phyloP scores from a whole-genome alignment of 2,888 invertebrate genomes.

The Drosophila nr. medialis region DNA sequence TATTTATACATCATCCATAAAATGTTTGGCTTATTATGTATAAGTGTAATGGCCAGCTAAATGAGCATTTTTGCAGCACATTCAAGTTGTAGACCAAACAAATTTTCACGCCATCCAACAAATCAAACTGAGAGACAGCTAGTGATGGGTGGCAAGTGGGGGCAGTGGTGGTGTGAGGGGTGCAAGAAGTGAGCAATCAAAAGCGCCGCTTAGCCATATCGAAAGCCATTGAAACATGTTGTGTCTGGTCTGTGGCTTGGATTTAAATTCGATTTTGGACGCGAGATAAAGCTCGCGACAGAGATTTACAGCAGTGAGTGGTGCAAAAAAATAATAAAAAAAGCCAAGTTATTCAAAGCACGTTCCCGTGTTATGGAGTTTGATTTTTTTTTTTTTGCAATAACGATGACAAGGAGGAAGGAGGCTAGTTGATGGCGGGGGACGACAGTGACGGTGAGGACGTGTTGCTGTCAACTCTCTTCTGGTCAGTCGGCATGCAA shows the following conservation, averaged over 20 bases:
- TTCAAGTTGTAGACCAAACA: conserved; percentile 39
- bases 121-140: conserved; percentile 54
- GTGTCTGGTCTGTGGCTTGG: conserved; percentile 54
- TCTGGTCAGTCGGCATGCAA: conserved; percentile 60
- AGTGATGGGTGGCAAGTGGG: conserved; percentile 21
- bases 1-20: not conserved
- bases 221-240: conserved; percentile 69
- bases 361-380: conserved; percentile 63
- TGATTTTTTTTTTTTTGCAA: conserved; percentile 31
- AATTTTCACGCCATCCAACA: conserved; percentile 67
- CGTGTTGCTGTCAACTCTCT: conserved; percentile 75
- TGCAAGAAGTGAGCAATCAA: conserved; percentile 48
- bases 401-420: conserved; percentile 4
- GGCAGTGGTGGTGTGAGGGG: not conserved
- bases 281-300: conserved; percentile 70
- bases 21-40: not conserved
- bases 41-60: conserved; percentile 23
- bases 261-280: conserved; percentile 78
- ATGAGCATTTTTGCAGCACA: conserved; percentile 42
- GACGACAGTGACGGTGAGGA: conserved; percentile 46
- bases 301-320: conserved; percentile 55
- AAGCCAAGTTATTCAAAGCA: conserved; percentile 70
- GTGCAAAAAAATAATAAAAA: conserved; percentile 23
- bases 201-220: conserved; percentile 60
- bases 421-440: conserved; percentile 10